Evolutionary conservation across 2,888 invertebrate genomes (phyloP).

Genomic region (Scaptomyza cyrtandrae): DNA sequence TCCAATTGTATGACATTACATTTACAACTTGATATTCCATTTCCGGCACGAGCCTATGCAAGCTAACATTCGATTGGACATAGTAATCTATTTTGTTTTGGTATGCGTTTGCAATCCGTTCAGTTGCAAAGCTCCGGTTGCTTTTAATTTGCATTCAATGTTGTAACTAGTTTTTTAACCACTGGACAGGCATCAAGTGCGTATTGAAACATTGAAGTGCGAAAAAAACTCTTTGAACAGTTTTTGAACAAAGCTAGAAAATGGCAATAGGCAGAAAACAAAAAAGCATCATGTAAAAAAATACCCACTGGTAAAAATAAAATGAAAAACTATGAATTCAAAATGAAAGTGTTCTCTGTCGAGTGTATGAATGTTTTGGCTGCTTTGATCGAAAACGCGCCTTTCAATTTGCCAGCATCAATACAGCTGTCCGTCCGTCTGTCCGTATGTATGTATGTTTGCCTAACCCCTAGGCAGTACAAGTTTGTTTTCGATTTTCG

Average conservation of each 20-base stretch:
- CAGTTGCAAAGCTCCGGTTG: constrained; percentile 5
- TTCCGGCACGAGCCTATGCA: not conserved
- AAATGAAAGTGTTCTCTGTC: constrained; percentile 20
- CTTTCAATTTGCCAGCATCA: constrained; percentile 25
- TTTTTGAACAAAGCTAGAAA: constrained; percentile 30
- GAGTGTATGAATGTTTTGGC: constrained; percentile 31
- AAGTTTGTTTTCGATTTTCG: too few relatives aligned
- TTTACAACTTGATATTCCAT: not conserved
- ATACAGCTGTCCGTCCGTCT: too few relatives aligned
- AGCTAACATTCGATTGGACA: constrained; percentile 1
- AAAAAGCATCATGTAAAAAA: constrained; percentile 11
- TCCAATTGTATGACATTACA: not conserved
- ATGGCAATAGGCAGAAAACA: constrained; percentile 5
- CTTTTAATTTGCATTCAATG: constrained; percentile 37
- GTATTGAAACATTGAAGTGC: constrained; percentile 36
- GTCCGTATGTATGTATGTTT: too few relatives aligned
- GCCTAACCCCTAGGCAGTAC: too few relatives aligned
- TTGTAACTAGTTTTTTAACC: constrained; percentile 43
- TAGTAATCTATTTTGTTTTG: not conserved
- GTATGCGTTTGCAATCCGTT: not conserved
- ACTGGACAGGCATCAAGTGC: constrained; percentile 28
- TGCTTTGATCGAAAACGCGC: constrained; percentile 17
- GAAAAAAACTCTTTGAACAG: constrained; percentile 44
- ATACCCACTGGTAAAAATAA: not conserved
- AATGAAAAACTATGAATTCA: constrained; percentile 28